Base-by-base conservation (phyloP, 2,113 vertebrate genomes). In the Macrotis lagotis region DNA sequence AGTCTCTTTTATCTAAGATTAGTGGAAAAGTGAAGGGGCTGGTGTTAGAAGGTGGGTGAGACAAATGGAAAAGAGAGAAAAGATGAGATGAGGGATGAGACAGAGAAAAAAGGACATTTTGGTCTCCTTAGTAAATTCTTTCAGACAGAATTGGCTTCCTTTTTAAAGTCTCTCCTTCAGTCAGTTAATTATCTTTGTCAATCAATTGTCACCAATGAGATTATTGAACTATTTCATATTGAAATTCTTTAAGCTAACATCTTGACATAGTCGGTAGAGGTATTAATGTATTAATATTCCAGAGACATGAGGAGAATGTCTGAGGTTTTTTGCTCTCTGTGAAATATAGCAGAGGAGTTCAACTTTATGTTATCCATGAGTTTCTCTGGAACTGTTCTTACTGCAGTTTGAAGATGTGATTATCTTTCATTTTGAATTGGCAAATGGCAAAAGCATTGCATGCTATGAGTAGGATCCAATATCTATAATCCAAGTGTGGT, bases 1-100 rank as follows among this genome's bases (percentile, higher is more conserved):
- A 44, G 66, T 83, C 66, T 83, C 66, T 83, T 83, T 83, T 83
- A 83, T 83, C 66, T 83, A 83, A 83, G 66, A 83, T 83, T 83
- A 83, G 66, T 83, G n/a, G 66, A n/a, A 83, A 83, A 83, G 66
- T 83, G 66, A 83, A 44, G 66, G n/a, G 66, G 66, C 66, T 83
- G 66, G 66, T 83, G 66, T 44, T 83, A 83, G 66, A 83, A 83
- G 66, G 66, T 83, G 66, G 66, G 66, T 44, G 66, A 83, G 66
- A n/a, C n/a, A 2, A n/a, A 83, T 7, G 16, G 66, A 83, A 83
- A 83, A n/a, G n/a, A 83, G n/a, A 83, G 66, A 83, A 83, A 74
- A 44, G 16, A 83, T 44, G 66, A 83, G 37, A 83, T 83, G 66
- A 83, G 37, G 66, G 66, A 83, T 83, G 66, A 83, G 66, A 83